A percentile compares a stretch with the other conserved stretches of the same genome.
Evolutionary conservation across 2,797 vertebrate species (phyloP).

Genomic region (Poeciliopsis infans): DNA sequence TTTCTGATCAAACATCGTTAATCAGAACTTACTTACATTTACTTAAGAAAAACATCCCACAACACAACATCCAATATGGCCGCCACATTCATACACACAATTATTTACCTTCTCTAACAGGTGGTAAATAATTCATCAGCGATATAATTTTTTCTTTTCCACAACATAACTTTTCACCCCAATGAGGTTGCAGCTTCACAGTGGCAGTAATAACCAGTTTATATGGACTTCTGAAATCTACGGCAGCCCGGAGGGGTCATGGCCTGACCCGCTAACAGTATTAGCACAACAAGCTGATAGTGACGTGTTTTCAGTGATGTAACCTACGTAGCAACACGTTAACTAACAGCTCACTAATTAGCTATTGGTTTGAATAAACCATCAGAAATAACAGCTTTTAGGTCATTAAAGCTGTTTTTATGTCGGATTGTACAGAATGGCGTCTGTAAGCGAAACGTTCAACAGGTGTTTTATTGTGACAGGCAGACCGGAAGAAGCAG

Average conservation of each 20-base stretch:
- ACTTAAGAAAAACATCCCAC: not conserved
- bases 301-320: not conserved
- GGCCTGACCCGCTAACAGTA: not conserved
- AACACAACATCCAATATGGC: not conserved
- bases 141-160: not conserved
- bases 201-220: not conserved
- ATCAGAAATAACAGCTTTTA: no score
- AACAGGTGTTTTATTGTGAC: conserved; percentile 71
- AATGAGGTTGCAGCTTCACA: not conserved
- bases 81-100: not conserved
- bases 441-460: not conserved
- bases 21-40: not conserved
- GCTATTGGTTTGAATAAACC: no score
- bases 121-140: not conserved
- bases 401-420: no score
- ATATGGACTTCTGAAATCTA: not conserved
- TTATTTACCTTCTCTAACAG: not conserved
- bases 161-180: not conserved
- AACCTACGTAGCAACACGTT: not conserved
- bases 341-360: no score
- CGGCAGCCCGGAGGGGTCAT: no score
- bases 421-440: no score
- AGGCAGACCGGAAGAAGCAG: not conserved
- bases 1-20: not conserved
- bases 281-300: not conserved